These are phyloP conservation scores for Synergus laeviventris DNA, from an alignment of 2,888 invertebrate species.

Conservation along the genomic window DNA sequence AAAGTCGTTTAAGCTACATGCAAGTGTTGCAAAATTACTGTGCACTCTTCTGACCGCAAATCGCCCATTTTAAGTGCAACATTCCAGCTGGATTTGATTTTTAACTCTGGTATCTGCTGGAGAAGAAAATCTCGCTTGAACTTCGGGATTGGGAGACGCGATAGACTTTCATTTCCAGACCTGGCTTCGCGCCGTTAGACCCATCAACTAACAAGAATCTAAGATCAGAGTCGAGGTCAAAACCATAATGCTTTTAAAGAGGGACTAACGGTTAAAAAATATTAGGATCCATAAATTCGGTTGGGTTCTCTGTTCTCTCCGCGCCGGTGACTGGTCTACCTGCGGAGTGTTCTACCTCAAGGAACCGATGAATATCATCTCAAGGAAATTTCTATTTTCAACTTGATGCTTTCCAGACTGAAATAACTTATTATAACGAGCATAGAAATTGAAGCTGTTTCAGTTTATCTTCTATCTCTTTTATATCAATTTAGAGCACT, in stretches of 20 bases:
- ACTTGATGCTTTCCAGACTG: not conserved
- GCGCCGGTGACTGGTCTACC: not conserved
- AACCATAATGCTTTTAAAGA: constrained; percentile 47
- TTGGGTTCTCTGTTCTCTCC: not conserved
- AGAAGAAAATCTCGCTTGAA: not conserved
- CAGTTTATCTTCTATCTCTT: not conserved
- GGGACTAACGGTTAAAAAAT: constrained; percentile 29
- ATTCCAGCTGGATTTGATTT: constrained; percentile 31
- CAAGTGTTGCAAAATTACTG: constrained; percentile 21
- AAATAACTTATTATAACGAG: not conserved
- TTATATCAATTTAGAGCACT: not conserved
- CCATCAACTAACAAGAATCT: constrained; percentile 49
- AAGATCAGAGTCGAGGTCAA: constrained; percentile 51
- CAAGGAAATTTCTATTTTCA: constrained; percentile 6
- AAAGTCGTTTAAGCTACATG: constrained; percentile 21
- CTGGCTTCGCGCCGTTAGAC: constrained; percentile 27
- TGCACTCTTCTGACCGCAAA: constrained; percentile 21
- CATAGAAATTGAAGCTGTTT: not conserved
- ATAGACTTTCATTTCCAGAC: not conserved
- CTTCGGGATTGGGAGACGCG: not conserved
- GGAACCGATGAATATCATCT: constrained; percentile 19
- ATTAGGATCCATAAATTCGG: constrained; percentile 44
- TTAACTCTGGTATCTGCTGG: constrained; percentile 6
- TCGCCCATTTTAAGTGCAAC: constrained; percentile 6
- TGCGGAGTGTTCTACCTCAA: not conserved